These are phyloP conservation scores for Hedychridium roseum DNA, from an alignment of 2,888 invertebrate species.

Conservation along the genomic window DNA sequence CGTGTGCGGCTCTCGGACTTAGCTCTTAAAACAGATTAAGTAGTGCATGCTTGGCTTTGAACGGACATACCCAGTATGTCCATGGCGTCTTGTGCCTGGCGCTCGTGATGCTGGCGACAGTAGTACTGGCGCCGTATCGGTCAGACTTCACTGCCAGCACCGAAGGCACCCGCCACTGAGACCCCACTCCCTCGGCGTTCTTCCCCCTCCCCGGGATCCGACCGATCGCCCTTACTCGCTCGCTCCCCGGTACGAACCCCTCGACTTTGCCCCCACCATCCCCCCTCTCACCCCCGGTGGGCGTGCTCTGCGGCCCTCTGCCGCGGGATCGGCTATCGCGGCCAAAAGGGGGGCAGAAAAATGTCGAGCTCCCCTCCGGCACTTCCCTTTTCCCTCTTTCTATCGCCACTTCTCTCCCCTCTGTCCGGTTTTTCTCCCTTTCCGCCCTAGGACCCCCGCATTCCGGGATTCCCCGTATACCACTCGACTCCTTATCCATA, in stretches of 20 bases:
- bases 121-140: constrained; percentile 61
- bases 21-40: constrained; percentile 25
- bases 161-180: constrained; percentile 45
- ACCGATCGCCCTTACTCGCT: constrained; percentile 20
- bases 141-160: constrained; percentile 57
- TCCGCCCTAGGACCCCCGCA: too few species aligned
- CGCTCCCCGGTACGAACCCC: constrained; percentile 45
- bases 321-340: constrained; percentile 1
- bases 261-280: constrained; percentile 17
- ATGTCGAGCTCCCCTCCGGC: constrained; percentile 27
- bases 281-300: constrained; percentile 42
- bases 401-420: not conserved
- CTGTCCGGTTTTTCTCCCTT: not conserved
- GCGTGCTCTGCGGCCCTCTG: constrained; percentile 43
- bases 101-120: constrained; percentile 62
- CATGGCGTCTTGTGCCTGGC: constrained; percentile 61
- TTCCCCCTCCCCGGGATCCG: constrained; percentile 5
- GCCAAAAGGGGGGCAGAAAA: constrained; percentile 36
- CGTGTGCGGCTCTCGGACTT: not conserved
- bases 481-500: too few species aligned
- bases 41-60: constrained; percentile 44
- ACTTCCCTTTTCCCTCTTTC: constrained; percentile 6
- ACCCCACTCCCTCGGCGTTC: constrained; percentile 32
- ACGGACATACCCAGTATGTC: constrained; percentile 60
- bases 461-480: too few species aligned